Percentiles rank a stretch among this genome's conserved stretches.
These are phyloP conservation scores for Prunella strophiata DNA, from an alignment of 2,797 vertebrate genomes.

Conservation along the genomic window DNA sequence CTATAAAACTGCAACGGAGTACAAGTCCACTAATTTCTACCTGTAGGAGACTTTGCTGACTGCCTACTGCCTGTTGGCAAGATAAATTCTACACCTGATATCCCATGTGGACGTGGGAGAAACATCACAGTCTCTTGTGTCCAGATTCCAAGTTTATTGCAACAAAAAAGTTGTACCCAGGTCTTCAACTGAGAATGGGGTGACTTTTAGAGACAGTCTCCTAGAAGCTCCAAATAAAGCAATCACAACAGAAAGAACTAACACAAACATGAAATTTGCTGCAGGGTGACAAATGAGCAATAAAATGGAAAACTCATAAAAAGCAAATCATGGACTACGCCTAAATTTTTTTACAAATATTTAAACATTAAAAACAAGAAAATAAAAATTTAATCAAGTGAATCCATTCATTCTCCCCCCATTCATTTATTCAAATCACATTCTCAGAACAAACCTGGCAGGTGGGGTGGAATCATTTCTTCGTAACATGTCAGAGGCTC, in stretches of 20 bases:
- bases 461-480: rapidly evolving
- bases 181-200: neutral
- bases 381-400: neutral
- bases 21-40: neutral
- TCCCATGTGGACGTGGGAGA: rapidly evolving
- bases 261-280: neutral
- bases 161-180: neutral
- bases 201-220: neutral
- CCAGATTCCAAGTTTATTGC: neutral
- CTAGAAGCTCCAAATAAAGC: neutral
- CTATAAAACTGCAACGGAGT: neutral
- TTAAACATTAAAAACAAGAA: neutral
- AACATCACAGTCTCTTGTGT: neutral
- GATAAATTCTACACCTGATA: neutral
- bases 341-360: neutral
- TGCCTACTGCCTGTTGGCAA: neutral
- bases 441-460: neutral
- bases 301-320: neutral
- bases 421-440: neutral
- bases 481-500: neutral
- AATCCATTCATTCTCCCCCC: neutral
- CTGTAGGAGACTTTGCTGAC: neutral
- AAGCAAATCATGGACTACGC: neutral
- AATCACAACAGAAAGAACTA: neutral
- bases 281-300: neutral